phyloP scores from a whole-genome alignment of 1,140 invertebrate genomes.

The Xylocopa sonorina region DNA sequence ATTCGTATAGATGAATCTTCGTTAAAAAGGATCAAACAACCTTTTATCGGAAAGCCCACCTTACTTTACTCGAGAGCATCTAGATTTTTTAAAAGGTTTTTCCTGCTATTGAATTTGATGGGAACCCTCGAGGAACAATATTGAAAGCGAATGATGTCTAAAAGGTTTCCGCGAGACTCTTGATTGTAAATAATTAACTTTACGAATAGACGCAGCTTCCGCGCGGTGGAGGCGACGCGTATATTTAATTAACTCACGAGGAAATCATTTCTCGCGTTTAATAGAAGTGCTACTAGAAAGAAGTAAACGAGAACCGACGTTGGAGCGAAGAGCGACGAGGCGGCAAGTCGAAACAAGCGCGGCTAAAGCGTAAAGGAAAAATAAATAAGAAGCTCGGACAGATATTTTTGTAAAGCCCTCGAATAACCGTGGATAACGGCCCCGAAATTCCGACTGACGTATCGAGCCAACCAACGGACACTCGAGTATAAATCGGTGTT shows the following conservation, averaged over 20 bases:
- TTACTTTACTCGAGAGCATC: neutral
- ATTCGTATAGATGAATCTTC: neutral
- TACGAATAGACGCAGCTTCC: neutral
- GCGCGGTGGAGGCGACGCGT: neutral
- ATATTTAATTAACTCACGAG: neutral
- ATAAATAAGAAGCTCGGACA: neutral
- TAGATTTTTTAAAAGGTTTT: neutral
- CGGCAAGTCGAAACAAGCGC: neutral
- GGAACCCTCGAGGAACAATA: neutral
- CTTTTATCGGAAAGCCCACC: neutral
- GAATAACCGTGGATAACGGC: too few species aligned
- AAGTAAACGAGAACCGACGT: too few species aligned
- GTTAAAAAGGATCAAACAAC: neutral
- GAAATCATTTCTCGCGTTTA: too few species aligned
- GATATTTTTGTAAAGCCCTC: neutral
- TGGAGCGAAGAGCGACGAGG: too few species aligned
- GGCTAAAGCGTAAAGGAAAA: neutral
- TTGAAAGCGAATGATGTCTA: neutral
- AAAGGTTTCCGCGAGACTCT: neutral
- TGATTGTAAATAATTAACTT: neutral
- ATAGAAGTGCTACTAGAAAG: too few species aligned
- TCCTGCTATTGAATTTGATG: neutral
- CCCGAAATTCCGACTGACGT: neutral
- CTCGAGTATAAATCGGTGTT: slow-evolving; percentile 31
- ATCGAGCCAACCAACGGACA: neutral